A percentile compares a stretch with the other conserved stretches of the same genome.
phyloP scores from a whole-genome alignment of 2,113 vertebrate genomes.

The Vanacampus margaritifer region DNA sequence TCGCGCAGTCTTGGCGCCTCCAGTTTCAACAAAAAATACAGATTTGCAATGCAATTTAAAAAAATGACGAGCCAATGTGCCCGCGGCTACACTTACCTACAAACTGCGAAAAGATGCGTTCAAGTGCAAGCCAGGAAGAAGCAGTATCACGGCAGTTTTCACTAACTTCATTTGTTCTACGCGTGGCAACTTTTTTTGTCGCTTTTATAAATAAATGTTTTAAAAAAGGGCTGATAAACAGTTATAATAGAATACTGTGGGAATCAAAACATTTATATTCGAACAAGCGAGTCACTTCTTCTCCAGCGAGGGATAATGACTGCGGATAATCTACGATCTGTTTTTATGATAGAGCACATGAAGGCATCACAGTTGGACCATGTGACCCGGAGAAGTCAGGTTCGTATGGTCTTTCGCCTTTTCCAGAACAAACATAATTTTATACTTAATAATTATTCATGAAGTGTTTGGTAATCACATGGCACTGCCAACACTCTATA shows the following conservation, averaged over 20 bases:
- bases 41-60: not conserved
- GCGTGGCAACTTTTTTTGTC: not conserved
- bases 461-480: too few relatives aligned
- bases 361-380: not conserved
- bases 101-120: not conserved
- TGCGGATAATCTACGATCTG: not conserved
- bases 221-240: not conserved
- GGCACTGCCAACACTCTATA: too few relatives aligned
- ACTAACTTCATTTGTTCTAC: not conserved
- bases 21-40: not conserved
- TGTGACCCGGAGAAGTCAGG: not conserved
- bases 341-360: too few relatives aligned
- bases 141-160: not conserved
- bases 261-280: not conserved
- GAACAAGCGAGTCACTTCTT: not conserved
- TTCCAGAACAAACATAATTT: not conserved
- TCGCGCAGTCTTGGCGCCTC: not conserved
- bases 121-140: not conserved
- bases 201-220: not conserved
- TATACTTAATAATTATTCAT: not conserved
- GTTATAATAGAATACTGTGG: not conserved
- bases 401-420: not conserved
- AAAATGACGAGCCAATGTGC: not conserved
- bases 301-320: not conserved
- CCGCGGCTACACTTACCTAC: not conserved